Percentiles rank a stretch among this genome's conserved stretches.
phyloP scores from a whole-genome alignment of 2,888 invertebrate species.

The Cremastinae sp. region DNA sequence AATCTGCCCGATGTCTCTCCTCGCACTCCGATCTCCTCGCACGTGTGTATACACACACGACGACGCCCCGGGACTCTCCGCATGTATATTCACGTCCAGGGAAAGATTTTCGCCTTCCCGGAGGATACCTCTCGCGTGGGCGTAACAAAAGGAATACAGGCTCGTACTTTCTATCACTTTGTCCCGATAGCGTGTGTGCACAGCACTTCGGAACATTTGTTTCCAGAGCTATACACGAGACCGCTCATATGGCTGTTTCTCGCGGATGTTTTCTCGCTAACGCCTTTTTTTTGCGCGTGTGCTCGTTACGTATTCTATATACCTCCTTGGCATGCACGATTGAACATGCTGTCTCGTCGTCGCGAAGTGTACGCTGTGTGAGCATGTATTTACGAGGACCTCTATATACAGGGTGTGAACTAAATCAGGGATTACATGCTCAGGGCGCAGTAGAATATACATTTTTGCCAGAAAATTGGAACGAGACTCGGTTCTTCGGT shows the following conservation, averaged over 20 bases:
- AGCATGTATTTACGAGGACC: no score
- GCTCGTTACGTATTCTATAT: constrained; percentile 9
- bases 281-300: constrained; percentile 1
- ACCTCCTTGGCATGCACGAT: constrained; percentile 49
- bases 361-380: no score
- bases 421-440: no score
- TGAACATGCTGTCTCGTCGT: constrained; percentile 53
- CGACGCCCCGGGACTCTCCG: not conserved
- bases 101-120: constrained; percentile 41
- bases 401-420: no score
- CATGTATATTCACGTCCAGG: not conserved
- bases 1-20: constrained; percentile 2
- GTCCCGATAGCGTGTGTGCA: no score
- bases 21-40: no score
- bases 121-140: constrained; percentile 43
- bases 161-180: constrained; percentile 19
- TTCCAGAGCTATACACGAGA: constrained; percentile 4
- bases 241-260: constrained; percentile 3
- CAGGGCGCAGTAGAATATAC: no score
- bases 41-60: no score
- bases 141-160: constrained; percentile 38
- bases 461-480: no score
- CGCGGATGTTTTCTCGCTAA: no score
- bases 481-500: no score
- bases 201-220: not conserved